Base-by-base conservation (phyloP, 2,113 vertebrate genomes). In the Trichechus manatus region DNA sequence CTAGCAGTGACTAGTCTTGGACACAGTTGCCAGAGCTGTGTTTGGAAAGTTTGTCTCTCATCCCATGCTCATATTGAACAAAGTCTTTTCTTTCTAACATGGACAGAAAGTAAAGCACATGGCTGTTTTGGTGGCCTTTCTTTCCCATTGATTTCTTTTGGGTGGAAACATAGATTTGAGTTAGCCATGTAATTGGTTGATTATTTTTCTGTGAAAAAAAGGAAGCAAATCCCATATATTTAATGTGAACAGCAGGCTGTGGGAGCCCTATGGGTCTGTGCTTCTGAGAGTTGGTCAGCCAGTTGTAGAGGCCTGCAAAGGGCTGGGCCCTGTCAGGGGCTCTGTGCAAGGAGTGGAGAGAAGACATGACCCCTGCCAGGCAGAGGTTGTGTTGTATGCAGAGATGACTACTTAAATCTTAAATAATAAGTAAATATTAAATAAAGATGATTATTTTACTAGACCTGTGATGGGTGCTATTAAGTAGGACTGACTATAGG, bases 71-170 rank as follows among this genome's bases (percentile, higher is more conserved):
- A 10, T 42, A 56, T 47, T 29, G 81, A 74, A 39, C 70, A 81
- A 39, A 27, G 39, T 39, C 8, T 74, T 87, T 84, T 89, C 56
- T 87, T 64, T 95, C 79, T 91, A 75, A 89, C 66, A 61, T 53
- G 19, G 47, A 53, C 13, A 78, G 33, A 79, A 59, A 56, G 75
- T 83, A 50, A 89, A 72, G 19, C 70, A 13, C 2, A 14, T 64
- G 78, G 17, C 33, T 22, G 1, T 81, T 82, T 25, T n/a, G 25
- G 53, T 72, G 68, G 19, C 68, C n/a, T 72, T 44, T 80, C 74
- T 72, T 92, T 64, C 47, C 19, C 8, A 0, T 77, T 74, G 70
- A 84, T 63, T 74, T 74, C 39, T 92, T 93, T 84, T 64, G 63
- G 36, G 4, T 75, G 59, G 72, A 64, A 79, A 13, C 27, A 8